Evolutionary conservation across 1,140 invertebrate genomes (phyloP).

Genomic region (Drosophila kanapiae): DNA sequence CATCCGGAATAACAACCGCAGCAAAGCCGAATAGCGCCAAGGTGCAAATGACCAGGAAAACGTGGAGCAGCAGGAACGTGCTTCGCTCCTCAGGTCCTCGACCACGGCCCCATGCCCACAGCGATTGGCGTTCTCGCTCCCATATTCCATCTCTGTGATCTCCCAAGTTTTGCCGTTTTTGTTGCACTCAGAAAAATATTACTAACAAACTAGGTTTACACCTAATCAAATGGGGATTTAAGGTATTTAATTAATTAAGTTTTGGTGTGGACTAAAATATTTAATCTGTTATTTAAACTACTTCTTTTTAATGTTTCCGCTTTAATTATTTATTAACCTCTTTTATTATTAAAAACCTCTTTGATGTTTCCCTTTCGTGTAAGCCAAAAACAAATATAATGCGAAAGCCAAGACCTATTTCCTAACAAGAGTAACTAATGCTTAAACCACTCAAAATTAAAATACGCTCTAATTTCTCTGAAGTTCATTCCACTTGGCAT

Average conservation of each 20-base stretch:
- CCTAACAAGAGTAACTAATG: background rate
- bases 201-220: too few relatives aligned
- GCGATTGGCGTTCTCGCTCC: conserved; percentile 33
- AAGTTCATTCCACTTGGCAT: conserved; percentile 8
- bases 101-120: conserved; percentile 20
- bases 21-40: conserved; percentile 71
- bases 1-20: conserved; percentile 52
- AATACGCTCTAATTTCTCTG: background rate
- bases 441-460: too few relatives aligned
- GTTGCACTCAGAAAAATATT: conserved; percentile 16
- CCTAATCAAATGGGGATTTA: too few relatives aligned
- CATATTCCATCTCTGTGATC: conserved; percentile 7
- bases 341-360: too few relatives aligned
- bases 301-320: too few relatives aligned
- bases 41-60: conserved; percentile 74
- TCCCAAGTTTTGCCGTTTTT: background rate
- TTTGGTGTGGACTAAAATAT: too few relatives aligned
- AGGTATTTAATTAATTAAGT: too few relatives aligned
- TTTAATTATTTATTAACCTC: too few relatives aligned
- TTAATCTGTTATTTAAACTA: too few relatives aligned
- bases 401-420: background rate
- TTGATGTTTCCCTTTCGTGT: too few relatives aligned
- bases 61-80: conserved; percentile 38
- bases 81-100: conserved; percentile 31
- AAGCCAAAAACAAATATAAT: background rate